Base-by-base conservation (phyloP, 2,888 invertebrate genomes). In the Heteromurus nitidus region DNA sequence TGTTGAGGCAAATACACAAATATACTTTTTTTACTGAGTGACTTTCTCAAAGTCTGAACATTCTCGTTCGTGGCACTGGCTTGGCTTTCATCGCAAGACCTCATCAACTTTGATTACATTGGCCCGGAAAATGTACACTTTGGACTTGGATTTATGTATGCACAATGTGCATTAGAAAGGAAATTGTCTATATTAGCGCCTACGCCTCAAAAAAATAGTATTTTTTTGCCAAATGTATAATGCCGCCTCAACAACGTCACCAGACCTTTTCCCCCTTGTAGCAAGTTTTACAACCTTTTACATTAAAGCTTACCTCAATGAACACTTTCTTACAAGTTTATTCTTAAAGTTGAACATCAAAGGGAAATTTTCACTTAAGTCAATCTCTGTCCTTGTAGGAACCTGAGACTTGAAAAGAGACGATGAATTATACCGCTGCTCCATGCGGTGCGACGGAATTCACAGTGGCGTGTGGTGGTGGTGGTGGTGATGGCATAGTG, bases 51-150 rank as follows among this genome's bases (percentile, higher is more conserved):
- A 26, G 1, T n/a, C 13, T 2, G 26, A 2, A 55, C 22, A 20
- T 24, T 55, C 26, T 24, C 55, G 26, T 55, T 55, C 26, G n/a
- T 11, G 26, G 26, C 26, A 26, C 3, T 24, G 26, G 55, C 24
- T 55, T 24, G 24, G 3, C 9, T 47, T 47, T 47, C 55, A 24
- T 55, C 55, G 55, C 55, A 26, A 55, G 55, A 5, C 55, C 26
- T 55, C 26, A 55, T 55, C 55, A 55, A 55, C 55, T 55, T 55
- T 24, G 55, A 26, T 55, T 55, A n/a, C 26, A 26, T 55, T 55
- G 55, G 26, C 26, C 55, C 7, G 55, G 20, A 55, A 55, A 55
- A 13, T 16, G 11, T n/a, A 44, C 16, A 44, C n/a, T 44, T 9
- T 44, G 44, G 2, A 20, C 50, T 50, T 50, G 50, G 18, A 36